Conservation (phyloP, 2,888 invertebrate species). For the Herminia tarsipennalis region DNA sequence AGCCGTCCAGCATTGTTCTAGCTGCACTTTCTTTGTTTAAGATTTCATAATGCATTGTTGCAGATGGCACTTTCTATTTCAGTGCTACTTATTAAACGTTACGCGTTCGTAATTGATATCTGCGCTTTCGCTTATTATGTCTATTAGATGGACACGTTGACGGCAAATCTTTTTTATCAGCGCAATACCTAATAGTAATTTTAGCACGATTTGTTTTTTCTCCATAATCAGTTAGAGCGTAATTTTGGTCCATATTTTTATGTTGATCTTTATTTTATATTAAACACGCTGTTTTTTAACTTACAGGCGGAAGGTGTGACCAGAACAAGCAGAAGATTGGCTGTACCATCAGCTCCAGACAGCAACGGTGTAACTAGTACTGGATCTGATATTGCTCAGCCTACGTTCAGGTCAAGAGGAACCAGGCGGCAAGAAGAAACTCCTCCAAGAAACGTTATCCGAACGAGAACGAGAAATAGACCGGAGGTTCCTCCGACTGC, state of each 20-base stretch:
- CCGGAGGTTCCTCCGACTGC: slow-evolving; percentile 46
- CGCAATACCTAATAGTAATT: too few species aligned
- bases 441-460: slow-evolving; percentile 49
- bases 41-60: slow-evolving; percentile 46
- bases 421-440: slow-evolving; percentile 65
- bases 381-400: slow-evolving; percentile 51
- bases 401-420: slow-evolving; percentile 63
- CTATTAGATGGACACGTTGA: slow-evolving; percentile 12
- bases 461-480: slow-evolving; percentile 64
- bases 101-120: slow-evolving; percentile 36
- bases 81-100: slow-evolving; percentile 34
- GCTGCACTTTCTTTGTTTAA: slow-evolving; percentile 52
- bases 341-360: slow-evolving; percentile 53
- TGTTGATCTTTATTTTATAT: neutral
- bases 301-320: slow-evolving; percentile 69
- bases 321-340: slow-evolving; percentile 64
- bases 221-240: neutral
- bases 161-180: neutral
- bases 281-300: slow-evolving; percentile 1
- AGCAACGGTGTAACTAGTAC: slow-evolving; percentile 47
- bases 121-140: slow-evolving; percentile 31
- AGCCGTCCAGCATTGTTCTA: slow-evolving; percentile 66
- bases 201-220: too few species aligned
- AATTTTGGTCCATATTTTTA: neutral
- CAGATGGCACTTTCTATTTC: slow-evolving; percentile 41